Base-by-base conservation (phyloP, 35 echinoderm and acorn worm species). In the Ptychodera flava region DNA sequence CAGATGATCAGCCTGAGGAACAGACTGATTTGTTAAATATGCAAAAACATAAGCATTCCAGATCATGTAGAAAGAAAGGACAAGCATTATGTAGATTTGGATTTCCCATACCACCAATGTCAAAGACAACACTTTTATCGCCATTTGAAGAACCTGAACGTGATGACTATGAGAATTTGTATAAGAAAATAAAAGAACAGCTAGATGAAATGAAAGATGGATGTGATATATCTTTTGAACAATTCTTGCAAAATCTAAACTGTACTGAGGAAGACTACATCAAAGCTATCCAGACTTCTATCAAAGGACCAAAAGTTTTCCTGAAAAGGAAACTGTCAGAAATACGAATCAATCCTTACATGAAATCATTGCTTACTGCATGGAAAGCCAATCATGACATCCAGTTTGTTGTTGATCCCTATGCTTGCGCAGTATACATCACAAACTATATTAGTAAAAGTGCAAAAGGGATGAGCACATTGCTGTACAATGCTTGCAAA, bases 391-490 rank as follows among this genome's bases (percentile, higher is more conserved):
- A 93, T 53, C 76, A 89, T 78, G 91, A 93, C 79, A 31, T 93
- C 77, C 91, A 93, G 33, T 89, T 33, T 89, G 77, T 89, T 31
- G 16, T 89, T 33, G 91, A 93, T 77, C 87, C 91, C 31, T 93
- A 89, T 79, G 87, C 91, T 34, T 93, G 91, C 86, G 88, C 88
- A 85, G 89, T 88, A 31, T 93, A 93, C 77, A 93, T 89, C 6
- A 86, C n/a, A n/a, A n/a, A n/a, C 15, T 92, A 92, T 30, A 88
- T 92, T 28, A 92, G 82, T 80, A 92, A 92, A 89, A 28, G 79
- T 31, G 82, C 88, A 83, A 35, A 81, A 85, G 91, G 91, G 0
- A 88, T 92, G 80, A 88, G 91, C n/a, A 83, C 38, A 28, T 36
- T 92, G 32, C 16, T 92, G 31, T 45, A 89, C 35, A 32, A 82